Conservation (phyloP, 2,888 invertebrate species). For the Chalcosyrphus nemorum region DNA sequence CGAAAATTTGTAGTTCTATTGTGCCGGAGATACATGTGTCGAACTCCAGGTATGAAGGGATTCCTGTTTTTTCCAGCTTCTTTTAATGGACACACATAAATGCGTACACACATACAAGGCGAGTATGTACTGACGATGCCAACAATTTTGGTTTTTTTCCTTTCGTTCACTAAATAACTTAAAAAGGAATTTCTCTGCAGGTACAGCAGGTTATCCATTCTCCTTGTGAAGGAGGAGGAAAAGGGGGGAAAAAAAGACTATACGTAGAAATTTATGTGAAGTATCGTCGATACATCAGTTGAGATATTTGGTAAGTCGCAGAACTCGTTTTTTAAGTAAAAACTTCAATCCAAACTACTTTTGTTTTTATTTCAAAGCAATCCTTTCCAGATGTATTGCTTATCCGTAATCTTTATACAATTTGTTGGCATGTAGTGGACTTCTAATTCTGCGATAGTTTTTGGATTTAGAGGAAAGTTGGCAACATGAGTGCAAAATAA, state of each 20-base stretch:
- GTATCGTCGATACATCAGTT: neutral
- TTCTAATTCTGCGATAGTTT: too few relatives aligned
- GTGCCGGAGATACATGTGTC: neutral
- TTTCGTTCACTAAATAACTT: neutral
- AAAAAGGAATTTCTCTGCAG: neutral
- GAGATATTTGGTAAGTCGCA: neutral
- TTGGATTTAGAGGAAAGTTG: too few relatives aligned
- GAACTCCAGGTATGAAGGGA: neutral
- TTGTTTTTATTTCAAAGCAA: neutral
- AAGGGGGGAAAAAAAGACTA: neutral
- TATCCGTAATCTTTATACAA: neutral
- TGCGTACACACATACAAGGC: neutral
- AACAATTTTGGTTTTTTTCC: neutral
- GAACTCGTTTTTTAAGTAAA: neutral
- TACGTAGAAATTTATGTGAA: neutral
- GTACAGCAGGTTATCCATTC: slow-evolving; percentile 8
- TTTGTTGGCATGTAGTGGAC: too few relatives aligned
- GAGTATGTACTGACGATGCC: neutral
- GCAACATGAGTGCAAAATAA: too few relatives aligned
- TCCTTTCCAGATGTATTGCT: neutral
- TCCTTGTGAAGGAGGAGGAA: neutral
- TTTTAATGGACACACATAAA: neutral
- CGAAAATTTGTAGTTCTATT: neutral
- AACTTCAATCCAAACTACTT: neutral
- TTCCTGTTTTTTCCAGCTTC: neutral